These are phyloP conservation scores for Lamellibrachia satsuma DNA, from an alignment of 2,888 invertebrate species.

Conservation along the genomic window DNA sequence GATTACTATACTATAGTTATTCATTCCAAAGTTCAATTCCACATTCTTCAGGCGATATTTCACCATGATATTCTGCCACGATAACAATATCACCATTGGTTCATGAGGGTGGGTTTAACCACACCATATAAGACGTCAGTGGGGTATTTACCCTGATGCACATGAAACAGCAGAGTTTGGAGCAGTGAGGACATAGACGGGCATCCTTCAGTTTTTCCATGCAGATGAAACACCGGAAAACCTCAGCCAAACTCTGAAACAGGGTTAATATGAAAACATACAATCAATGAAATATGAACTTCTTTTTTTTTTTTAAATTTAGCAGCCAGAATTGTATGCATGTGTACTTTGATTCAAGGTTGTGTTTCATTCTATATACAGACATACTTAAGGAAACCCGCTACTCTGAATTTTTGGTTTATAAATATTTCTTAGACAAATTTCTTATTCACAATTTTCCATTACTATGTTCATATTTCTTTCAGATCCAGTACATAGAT, in stretches of 20 bases:
- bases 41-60: not conserved
- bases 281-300: not conserved
- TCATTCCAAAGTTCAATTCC: not conserved
- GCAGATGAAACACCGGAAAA: constrained; percentile 94
- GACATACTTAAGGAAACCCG: too few relatives aligned
- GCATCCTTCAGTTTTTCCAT: constrained; percentile 95
- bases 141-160: constrained; percentile 75
- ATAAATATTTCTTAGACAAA: too few relatives aligned
- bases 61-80: not conserved
- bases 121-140: not conserved
- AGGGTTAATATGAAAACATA: not conserved
- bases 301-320: too few relatives aligned
- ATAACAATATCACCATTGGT: not conserved
- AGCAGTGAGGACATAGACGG: constrained; percentile 92
- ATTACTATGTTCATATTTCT: too few relatives aligned
- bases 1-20: not conserved
- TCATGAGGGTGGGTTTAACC: not conserved
- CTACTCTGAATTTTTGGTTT: too few relatives aligned
- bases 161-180: constrained; percentile 91
- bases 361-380: too few relatives aligned
- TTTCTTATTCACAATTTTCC: too few relatives aligned
- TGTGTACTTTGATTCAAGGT: too few relatives aligned
- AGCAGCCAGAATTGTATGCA: too few relatives aligned
- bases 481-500: too few relatives aligned
- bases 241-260: constrained; percentile 72